Conservation (phyloP, 2,888 invertebrate species). For the Amphipoea oculea region DNA sequence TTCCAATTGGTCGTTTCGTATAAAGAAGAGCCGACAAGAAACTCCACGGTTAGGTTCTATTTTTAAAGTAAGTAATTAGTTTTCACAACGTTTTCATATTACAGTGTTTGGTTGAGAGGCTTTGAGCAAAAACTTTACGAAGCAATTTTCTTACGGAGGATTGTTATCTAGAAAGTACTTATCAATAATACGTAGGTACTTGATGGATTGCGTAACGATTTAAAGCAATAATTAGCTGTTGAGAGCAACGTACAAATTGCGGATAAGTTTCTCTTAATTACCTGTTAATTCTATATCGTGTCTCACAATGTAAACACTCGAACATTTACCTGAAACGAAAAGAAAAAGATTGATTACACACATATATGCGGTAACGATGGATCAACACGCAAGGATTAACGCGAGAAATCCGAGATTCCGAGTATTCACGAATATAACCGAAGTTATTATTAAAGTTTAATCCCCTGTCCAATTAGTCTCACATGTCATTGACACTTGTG, state of each 20-base stretch:
- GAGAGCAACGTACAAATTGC: conserved; percentile 2
- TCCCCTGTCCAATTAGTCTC: conserved; percentile 18
- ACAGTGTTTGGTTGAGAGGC: not conserved
- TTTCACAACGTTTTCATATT: not conserved
- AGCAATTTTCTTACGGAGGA: not conserved
- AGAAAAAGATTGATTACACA: conserved; percentile 49
- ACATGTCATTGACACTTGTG: conserved; percentile 15
- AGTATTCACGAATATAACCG: conserved; percentile 27
- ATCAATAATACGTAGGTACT: not conserved
- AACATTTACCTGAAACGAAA: conserved; percentile 58
- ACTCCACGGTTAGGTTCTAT: not conserved
- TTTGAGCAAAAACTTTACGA: not conserved
- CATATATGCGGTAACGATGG: conserved; percentile 24
- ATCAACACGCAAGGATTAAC: conserved; percentile 43
- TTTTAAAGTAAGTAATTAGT: not conserved
- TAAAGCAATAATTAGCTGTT: not conserved
- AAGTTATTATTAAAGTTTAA: conserved; percentile 15
- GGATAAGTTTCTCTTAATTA: conserved; percentile 44
- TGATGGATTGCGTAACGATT: not conserved
- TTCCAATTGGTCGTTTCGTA: not conserved
- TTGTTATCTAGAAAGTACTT: not conserved
- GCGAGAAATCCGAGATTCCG: conserved; percentile 45
- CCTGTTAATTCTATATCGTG: conserved; percentile 36
- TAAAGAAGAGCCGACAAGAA: not conserved
- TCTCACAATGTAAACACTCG: conserved; percentile 16